Conservation (phyloP, 2,888 invertebrate genomes). For the Siphlonurus alternatus region DNA sequence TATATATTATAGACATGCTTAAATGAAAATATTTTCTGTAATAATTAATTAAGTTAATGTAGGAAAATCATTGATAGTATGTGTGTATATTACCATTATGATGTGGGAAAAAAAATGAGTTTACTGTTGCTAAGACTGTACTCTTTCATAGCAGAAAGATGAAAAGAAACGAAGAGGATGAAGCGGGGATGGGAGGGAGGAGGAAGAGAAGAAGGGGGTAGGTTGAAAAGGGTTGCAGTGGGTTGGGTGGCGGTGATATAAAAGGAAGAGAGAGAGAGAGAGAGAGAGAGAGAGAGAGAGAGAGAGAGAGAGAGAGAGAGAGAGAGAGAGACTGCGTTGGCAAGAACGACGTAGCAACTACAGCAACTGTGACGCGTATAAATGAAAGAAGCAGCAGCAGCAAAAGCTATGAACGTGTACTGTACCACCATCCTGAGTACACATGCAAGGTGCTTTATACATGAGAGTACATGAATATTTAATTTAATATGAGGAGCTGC, state of each 20-base stretch:
- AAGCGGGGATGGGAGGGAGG: neutral
- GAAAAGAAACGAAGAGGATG: conserved; percentile 3
- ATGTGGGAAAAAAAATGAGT: no score
- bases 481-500: no score
- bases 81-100: no score
- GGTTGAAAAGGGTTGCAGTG: neutral
- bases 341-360: neutral
- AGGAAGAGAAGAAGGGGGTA: neutral
- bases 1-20: no score
- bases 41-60: no score
- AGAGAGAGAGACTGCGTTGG: neutral
- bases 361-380: neutral
- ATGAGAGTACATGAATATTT: neutral
- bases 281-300: neutral
- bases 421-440: neutral
- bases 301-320: neutral
- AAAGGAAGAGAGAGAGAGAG: neutral
- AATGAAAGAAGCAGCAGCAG: neutral
- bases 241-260: neutral
- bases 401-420: neutral
- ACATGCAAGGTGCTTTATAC: neutral
- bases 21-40: no score
- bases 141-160: neutral
- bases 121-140: neutral
- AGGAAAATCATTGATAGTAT: no score